Evolutionary conservation across 2,888 invertebrate species (phyloP), one percentile per base, ranked within the genome.

Genomic region (Lochmaea capreae): DNA sequence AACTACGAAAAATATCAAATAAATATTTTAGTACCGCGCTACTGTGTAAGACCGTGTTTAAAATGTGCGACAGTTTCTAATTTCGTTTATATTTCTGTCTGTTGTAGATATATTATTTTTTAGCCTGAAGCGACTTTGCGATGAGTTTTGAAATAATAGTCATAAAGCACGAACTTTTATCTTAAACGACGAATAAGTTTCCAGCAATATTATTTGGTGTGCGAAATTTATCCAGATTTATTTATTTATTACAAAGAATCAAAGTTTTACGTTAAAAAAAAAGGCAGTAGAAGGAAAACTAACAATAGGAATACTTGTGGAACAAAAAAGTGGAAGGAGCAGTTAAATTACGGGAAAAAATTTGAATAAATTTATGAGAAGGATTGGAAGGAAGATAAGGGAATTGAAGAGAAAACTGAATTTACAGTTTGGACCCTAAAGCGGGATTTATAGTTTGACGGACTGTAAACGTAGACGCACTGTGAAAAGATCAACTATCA

Each of bases 101-200:
- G 39, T 61, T 61, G 61, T 42, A n/a, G 22, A 14, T 58, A 58
- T 61, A 42, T 49, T 14, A 49, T 61, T 61, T 16, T 39, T 39
- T 61, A n/a, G 39, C 39, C 42, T 16, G 14, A 16, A 61, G 61
- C 39, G 61, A 61, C 61, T 61, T 61, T 39, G 61, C 61, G 61
- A 61, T 39, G 61, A 61, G 61, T 61, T 61, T 61, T 9, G 33
- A 39, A 61, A 39, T 61, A 61, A 61, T 61, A 39, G 61, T 8
- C 61, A 61, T 39, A 42, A 33, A 39, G 42, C 61, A 61, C 61
- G 61, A 39, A 33, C 12, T 42, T 61, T 61, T 16, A 33, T 61
- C 61, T 61, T 42, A 39, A 42, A 61, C 10, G 16, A 22, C 49
- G n/a, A n/a, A 49, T 49, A 49, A 49, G n/a, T 49, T 49, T 14